These are phyloP conservation scores for Herminia tarsipennalis DNA, from an alignment of 2,888 invertebrate genomes.

Conservation along the genomic window DNA sequence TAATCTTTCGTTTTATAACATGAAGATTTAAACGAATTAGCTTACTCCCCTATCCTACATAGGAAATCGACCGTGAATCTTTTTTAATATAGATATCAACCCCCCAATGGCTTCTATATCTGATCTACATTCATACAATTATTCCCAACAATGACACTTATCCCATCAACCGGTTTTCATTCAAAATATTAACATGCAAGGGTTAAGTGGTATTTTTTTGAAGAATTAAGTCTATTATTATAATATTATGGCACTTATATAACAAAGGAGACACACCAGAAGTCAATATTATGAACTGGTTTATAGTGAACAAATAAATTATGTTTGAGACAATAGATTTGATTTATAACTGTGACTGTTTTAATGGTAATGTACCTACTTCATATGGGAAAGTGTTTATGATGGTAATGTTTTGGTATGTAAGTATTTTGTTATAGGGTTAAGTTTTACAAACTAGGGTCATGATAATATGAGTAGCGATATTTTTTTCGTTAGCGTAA, in stretches of 20 bases:
- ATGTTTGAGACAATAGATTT: slow-evolving; percentile 52
- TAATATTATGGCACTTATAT: slow-evolving; percentile 62
- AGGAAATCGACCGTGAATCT: slow-evolving; percentile 15
- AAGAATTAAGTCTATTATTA: slow-evolving; percentile 56
- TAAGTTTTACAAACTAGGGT: too few species aligned
- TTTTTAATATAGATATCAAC: slow-evolving; percentile 42
- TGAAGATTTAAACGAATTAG: background rate
- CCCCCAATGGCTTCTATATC: slow-evolving; percentile 23
- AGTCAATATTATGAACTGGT: slow-evolving; percentile 60
- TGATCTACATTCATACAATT: slow-evolving; percentile 48
- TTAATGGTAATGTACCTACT: slow-evolving; percentile 49
- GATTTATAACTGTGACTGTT: slow-evolving; percentile 45
- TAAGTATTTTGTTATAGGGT: slow-evolving; percentile 5
- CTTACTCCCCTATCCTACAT: slow-evolving; percentile 5
- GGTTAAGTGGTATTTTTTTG: slow-evolving; percentile 46
- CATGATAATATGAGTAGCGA: too few species aligned
- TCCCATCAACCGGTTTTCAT: slow-evolving; percentile 36
- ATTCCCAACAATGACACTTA: slow-evolving; percentile 36
- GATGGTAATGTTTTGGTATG: slow-evolving; percentile 14
- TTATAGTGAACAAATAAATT: slow-evolving; percentile 47
- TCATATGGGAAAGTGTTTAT: slow-evolving; percentile 46
- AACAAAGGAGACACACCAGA: slow-evolving; percentile 63
- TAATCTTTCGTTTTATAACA: background rate
- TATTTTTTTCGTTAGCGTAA: too few species aligned
- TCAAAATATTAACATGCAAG: slow-evolving; percentile 29